A percentile compares a stretch with the other conserved stretches of the same genome.
phyloP scores from a whole-genome alignment of 1,140 invertebrate genomes.

The Melanaphis sacchari region DNA sequence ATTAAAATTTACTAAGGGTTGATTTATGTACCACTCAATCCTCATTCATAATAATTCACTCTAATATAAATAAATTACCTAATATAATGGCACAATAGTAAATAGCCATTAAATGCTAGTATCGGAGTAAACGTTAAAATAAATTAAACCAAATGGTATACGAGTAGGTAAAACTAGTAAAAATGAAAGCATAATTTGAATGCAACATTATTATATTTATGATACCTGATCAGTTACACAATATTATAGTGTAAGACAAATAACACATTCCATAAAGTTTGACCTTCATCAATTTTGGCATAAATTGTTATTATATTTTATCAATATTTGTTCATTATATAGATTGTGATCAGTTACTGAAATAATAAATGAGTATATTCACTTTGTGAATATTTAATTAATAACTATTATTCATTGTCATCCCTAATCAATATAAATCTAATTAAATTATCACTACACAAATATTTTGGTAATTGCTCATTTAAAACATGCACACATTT shows the following conservation, averaged over 20 bases:
- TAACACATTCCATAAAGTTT: background rate
- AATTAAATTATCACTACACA: background rate
- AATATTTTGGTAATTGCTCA: background rate
- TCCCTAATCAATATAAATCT: background rate
- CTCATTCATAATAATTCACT: background rate
- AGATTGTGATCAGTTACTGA: background rate
- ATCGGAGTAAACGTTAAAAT: background rate
- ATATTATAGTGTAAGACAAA: background rate
- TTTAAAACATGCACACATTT: background rate
- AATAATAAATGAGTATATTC: background rate
- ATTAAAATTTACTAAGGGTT: background rate
- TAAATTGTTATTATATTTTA: background rate
- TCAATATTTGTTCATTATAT: background rate
- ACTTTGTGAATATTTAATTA: background rate
- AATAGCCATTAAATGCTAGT: background rate
- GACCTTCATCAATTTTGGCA: background rate
- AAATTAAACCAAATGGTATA: background rate
- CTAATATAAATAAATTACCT: conserved; percentile 1
- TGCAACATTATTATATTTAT: background rate
- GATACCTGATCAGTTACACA: background rate
- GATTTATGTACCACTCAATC: background rate
- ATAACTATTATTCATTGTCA: background rate
- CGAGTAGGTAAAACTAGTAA: background rate
- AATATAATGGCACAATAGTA: background rate
- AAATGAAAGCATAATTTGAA: background rate